Evolutionary conservation across 2,888 invertebrate species (phyloP), one percentile per base, ranked within the genome.

Genomic region (Pseudococcus longispinus): DNA sequence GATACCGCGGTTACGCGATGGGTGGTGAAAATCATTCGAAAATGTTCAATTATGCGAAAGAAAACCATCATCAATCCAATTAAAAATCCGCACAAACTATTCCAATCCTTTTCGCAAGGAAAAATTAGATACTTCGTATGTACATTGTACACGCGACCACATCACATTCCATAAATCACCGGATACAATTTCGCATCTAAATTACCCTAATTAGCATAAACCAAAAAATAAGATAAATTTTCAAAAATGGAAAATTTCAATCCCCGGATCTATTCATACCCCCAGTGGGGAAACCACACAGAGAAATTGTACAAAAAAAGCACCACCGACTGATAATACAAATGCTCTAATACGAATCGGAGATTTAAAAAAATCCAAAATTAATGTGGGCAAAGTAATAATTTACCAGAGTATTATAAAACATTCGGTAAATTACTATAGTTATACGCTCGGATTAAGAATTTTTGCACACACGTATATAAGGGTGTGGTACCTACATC

Each of bases 381-480:
- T 42, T 20, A 42, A 42, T 42, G 77, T 80, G 77, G 77, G 77
- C 77, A 42, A 80, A 80, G 77, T 80, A 80, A 42, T 80, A 80
- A 80, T 80, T 80, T 80, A 80, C 77, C 77, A 32, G 74, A 20
- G 6, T 74, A 42, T 42, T 2, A 80, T 42, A 20, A 42, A 37
- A 80, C 37, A 15, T 80, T 20, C 2, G 37, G n/a, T 32, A 80
- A 80, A 80, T 80, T 80, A 80, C 77, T 60, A 8, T 23, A 42
- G 77, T 80, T 80, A 37, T 37, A 32, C 29, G 18, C 42, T 42
- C 18, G 23, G 20, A 42, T 80, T 80, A 20, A 37, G 37, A 80
- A 80, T 20, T 80, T 80, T 80, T 42, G 77, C 70, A 70, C 70
- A 32, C 70, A 60, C 74, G 32, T 74, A 32, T 74, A 32, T 32